Conservation (phyloP, 2,797 vertebrate genomes). For the Molossus alvarezi region DNA sequence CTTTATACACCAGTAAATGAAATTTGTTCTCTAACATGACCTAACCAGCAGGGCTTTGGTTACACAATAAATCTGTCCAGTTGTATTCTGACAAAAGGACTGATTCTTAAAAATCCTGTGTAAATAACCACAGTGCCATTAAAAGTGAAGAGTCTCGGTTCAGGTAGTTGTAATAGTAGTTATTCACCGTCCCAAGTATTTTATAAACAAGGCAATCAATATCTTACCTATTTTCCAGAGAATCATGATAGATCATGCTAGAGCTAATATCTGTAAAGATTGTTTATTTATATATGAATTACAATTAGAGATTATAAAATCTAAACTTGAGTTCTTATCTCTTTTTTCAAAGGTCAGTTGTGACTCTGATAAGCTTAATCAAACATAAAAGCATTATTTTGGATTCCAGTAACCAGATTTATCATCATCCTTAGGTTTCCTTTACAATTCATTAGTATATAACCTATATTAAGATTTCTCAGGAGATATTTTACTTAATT, state of each 20-base stretch:
- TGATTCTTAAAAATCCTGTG: not conserved
- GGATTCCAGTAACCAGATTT: not conserved
- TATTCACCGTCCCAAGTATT: not conserved
- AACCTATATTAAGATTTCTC: slow-evolving; percentile 20
- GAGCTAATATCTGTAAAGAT: not conserved
- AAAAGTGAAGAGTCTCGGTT: not conserved
- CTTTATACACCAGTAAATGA: not conserved
- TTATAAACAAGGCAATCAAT: not conserved
- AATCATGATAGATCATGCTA: slow-evolving; percentile 26
- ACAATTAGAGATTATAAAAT: not conserved
- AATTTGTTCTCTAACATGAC: slow-evolving; percentile 31
- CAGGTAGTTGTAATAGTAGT: not conserved
- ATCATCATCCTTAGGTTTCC: not conserved
- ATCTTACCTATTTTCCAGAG: not conserved
- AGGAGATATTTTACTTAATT: slow-evolving; percentile 57
- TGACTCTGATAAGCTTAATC: not conserved
- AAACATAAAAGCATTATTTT: not conserved
- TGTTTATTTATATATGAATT: slow-evolving; percentile 40
- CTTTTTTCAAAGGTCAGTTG: not conserved
- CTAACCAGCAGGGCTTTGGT: not conserved
- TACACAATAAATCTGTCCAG: not conserved
- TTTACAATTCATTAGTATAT: slow-evolving; percentile 29
- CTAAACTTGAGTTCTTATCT: not conserved
- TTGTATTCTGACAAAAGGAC: not conserved
- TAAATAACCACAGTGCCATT: not conserved